Evolutionary conservation across 2,888 invertebrate species (phyloP).

Genomic region (Schizotus pectinicornis): DNA sequence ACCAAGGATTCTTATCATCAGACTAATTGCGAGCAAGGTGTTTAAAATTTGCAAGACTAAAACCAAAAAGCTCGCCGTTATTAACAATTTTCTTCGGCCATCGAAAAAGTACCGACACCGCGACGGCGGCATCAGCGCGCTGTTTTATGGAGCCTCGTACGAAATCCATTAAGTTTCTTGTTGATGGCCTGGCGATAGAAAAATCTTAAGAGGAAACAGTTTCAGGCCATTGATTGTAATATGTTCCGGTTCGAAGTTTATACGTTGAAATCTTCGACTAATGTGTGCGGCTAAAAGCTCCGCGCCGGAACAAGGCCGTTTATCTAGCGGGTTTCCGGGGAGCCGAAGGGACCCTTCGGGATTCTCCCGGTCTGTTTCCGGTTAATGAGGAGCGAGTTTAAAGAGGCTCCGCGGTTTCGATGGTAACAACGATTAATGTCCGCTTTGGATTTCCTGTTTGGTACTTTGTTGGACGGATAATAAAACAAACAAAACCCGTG

Average conservation of each 20-base stretch:
- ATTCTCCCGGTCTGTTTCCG: constrained; percentile 5
- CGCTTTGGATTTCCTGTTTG: too few relatives aligned
- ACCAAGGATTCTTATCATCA: not conserved
- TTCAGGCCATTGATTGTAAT: constrained; percentile 38
- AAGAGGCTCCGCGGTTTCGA: too few relatives aligned
- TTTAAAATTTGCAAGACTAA: not conserved
- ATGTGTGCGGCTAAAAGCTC: constrained; percentile 36
- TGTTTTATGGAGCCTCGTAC: too few relatives aligned
- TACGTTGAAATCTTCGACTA: constrained; percentile 33
- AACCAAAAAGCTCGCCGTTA: too few relatives aligned
- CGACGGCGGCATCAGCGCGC: too few relatives aligned
- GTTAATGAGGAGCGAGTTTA: not conserved
- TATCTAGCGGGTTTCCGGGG: constrained; percentile 41
- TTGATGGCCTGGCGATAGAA: not conserved
- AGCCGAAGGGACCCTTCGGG: constrained; percentile 24
- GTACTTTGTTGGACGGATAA: too few relatives aligned
- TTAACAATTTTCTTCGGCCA: too few relatives aligned
- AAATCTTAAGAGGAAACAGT: constrained; percentile 27
- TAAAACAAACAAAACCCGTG: too few relatives aligned
- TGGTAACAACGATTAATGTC: too few relatives aligned
- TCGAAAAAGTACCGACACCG: too few relatives aligned
- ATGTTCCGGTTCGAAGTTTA: constrained; percentile 37
- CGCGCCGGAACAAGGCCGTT: constrained; percentile 40
- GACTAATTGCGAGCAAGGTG: not conserved
- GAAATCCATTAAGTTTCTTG: not conserved